These are phyloP conservation scores for Hybos culiciformis DNA, from an alignment of 2,888 invertebrate species.

Conservation along the genomic window DNA sequence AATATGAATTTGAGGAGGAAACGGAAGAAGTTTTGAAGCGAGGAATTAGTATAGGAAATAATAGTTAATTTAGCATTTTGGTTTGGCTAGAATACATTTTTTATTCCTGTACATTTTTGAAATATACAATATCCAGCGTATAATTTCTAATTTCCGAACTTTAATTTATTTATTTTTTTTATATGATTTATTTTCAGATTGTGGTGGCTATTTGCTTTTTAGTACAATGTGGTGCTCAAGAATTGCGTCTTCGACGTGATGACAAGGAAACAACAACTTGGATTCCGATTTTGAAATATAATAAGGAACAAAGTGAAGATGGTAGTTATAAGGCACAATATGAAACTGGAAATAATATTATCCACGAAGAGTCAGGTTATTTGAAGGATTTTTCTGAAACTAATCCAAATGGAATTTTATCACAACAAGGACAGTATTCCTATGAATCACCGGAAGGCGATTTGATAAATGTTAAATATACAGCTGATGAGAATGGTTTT, in stretches of 20 bases:
- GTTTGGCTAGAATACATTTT: no score
- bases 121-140: conserved; percentile 3
- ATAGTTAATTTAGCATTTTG: no score
- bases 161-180: no score
- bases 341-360: conserved; percentile 71
- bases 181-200: no score
- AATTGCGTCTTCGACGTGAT: conserved; percentile 12
- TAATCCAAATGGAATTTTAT: conserved; percentile 49
- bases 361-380: conserved; percentile 65
- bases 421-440: conserved; percentile 63
- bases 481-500: conserved; percentile 72
- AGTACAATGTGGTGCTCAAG: no score
- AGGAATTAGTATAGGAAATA: no score
- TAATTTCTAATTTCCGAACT: conserved; percentile 7
- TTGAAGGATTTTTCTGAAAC: conserved; percentile 52
- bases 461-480: conserved; percentile 57
- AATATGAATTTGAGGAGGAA: no score
- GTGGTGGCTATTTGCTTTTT: no score
- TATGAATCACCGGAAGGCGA: conserved; percentile 71
- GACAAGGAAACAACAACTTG: conserved; percentile 48
- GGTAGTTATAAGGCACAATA: conserved; percentile 72
- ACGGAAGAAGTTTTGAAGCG: no score
- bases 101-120: no score
- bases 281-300: conserved; percentile 67
- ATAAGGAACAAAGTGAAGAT: conserved; percentile 69